phyloP scores from a whole-genome alignment of 2,888 invertebrate species.

The Sesia apiformis region DNA sequence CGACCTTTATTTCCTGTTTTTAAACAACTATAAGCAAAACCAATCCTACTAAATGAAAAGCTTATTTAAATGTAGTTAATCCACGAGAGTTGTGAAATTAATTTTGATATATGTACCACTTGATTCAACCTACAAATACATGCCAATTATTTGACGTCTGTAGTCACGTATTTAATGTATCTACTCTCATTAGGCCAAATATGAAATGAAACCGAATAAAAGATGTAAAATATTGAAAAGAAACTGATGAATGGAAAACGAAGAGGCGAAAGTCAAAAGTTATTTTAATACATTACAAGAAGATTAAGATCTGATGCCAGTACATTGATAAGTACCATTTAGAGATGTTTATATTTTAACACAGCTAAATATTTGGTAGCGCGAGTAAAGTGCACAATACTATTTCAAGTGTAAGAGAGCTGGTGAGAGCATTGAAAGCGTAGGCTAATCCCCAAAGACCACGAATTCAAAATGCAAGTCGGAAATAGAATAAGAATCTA shows the following conservation, averaged over 20 bases:
- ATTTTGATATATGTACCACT: conserved; percentile 11
- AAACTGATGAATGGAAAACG: conserved; percentile 21
- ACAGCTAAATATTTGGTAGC: conserved; percentile 22
- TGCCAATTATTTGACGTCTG: conserved; percentile 36
- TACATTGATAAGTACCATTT: conserved; percentile 8
- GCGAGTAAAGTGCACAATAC: conserved; percentile 49
- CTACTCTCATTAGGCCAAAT: conserved; percentile 19
- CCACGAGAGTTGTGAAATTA: conserved; percentile 45
- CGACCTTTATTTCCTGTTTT: conserved; percentile 30
- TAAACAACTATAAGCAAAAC: conserved; percentile 50
- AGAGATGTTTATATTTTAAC: neutral
- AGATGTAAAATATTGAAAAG: conserved; percentile 12
- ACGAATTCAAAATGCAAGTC: conserved; percentile 41
- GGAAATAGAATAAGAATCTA: conserved; percentile 46
- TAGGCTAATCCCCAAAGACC: conserved; percentile 33
- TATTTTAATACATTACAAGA: conserved; percentile 69
- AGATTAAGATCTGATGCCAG: conserved; percentile 29
- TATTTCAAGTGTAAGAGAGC: conserved; percentile 48
- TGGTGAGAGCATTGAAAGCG: conserved; percentile 34
- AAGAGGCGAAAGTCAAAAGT: conserved; percentile 11
- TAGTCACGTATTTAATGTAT: conserved; percentile 17
- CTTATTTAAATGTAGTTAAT: conserved; percentile 22
- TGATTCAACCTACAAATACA: conserved; percentile 23
- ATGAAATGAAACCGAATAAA: conserved; percentile 20
- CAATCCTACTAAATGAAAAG: conserved; percentile 36